Evolutionary conservation across 2,888 invertebrate species (phyloP).

Genomic region (Philaethria dido): DNA sequence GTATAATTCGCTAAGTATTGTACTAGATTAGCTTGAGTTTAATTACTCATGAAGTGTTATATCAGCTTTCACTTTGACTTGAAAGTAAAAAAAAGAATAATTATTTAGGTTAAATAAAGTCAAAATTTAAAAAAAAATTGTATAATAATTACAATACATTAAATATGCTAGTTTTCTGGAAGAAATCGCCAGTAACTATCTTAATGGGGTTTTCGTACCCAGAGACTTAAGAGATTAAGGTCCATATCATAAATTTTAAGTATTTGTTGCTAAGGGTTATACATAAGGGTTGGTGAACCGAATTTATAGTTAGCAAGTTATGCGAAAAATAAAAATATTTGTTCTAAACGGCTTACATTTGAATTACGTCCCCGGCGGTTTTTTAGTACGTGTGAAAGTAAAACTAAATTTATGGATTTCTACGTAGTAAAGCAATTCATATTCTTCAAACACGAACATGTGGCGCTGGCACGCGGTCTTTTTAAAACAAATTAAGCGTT

Average conservation of each 20-base stretch:
- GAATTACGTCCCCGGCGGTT: background rate
- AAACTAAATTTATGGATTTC: conserved; percentile 14
- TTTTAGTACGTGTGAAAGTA: conserved; percentile 17
- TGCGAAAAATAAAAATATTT: conserved; percentile 4
- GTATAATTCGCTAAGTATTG: background rate
- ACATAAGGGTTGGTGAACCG: background rate
- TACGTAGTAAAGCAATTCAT: conserved; percentile 12
- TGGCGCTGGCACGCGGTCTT: conserved; percentile 8
- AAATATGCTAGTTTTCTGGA: background rate
- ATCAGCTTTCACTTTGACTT: conserved; percentile 7
- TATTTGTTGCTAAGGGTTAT: background rate
- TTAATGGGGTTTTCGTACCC: background rate
- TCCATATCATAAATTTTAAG: background rate
- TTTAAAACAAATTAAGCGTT: background rate
- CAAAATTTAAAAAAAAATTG: background rate
- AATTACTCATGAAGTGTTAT: conserved; percentile 17
- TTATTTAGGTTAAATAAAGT: conserved; percentile 11
- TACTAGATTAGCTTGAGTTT: conserved; percentile 10
- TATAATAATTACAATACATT: background rate
- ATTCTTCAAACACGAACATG: conserved; percentile 11
- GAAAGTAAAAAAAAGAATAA: conserved; percentile 21
- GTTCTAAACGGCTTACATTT: background rate
- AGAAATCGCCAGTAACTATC: background rate
- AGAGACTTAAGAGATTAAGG: conserved; percentile 10
- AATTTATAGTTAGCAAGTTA: conserved; percentile 3